Evolutionary conservation across 2,797 vertebrate species (phyloP).

Genomic region (Zalophus californianus): DNA sequence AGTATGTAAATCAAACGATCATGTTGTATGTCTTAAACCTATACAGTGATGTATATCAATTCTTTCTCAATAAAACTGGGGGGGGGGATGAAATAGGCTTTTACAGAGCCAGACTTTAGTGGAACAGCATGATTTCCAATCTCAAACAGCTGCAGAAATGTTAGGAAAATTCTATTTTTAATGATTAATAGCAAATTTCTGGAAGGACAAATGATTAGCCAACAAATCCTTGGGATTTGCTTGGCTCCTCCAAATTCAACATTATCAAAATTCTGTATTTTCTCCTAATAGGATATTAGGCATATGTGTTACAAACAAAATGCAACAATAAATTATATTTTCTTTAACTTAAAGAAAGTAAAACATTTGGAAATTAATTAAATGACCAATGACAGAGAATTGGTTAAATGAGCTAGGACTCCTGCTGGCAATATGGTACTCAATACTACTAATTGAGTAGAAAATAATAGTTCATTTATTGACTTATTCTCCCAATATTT

Average conservation of each 20-base stretch:
- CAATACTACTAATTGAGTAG: not conserved
- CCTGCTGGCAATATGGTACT: not conserved
- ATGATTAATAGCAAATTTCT: slow-evolving; percentile 62
- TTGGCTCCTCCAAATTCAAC: slow-evolving; percentile 23
- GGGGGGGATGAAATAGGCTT: not conserved
- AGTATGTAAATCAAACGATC: not conserved
- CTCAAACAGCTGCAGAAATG: slow-evolving; percentile 49
- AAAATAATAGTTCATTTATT: not conserved
- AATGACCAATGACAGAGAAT: not conserved
- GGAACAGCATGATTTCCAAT: not conserved
- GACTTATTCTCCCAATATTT: not conserved
- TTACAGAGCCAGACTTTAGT: not conserved
- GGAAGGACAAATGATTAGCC: not conserved
- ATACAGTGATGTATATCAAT: not conserved
- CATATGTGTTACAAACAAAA: not conserved
- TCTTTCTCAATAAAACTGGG: not conserved
- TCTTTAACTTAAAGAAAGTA: not conserved
- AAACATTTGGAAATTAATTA: not conserved
- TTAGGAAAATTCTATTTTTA: slow-evolving; percentile 58
- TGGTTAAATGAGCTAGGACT: not conserved
- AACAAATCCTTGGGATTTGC: slow-evolving; percentile 56
- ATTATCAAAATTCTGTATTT: not conserved
- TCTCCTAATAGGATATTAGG: not conserved
- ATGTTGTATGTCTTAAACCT: not conserved
- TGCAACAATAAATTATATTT: not conserved